phyloP scores from a whole-genome alignment of 2,113 vertebrate species.

The Melanocharis versteri region DNA sequence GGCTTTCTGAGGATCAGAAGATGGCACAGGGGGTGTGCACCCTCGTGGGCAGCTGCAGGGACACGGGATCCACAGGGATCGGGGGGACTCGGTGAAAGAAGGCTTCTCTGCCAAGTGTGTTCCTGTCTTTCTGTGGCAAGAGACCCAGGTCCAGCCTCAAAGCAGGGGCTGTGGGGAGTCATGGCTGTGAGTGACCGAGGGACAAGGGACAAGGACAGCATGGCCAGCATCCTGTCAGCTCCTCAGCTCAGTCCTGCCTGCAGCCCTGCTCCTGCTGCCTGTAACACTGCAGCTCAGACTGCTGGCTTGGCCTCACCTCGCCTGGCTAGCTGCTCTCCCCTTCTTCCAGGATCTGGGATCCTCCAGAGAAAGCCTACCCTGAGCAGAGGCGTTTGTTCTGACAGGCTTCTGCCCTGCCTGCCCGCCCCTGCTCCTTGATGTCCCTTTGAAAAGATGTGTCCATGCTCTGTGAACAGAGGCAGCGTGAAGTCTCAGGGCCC shows the following conservation, averaged over 20 bases:
- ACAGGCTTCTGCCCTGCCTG: background rate
- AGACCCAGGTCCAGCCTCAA: background rate
- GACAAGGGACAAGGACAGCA: background rate
- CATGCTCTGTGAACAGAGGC: fast-evolving
- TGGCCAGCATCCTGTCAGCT: background rate
- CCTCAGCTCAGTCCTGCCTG: background rate
- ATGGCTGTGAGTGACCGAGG: background rate
- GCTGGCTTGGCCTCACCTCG: background rate
- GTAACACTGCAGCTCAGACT: fast-evolving
- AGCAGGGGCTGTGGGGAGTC: background rate
- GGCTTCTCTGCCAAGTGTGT: background rate
- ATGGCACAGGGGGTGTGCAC: background rate
- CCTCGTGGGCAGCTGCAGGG: background rate
- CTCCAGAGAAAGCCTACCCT: background rate
- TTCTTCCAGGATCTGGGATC: background rate
- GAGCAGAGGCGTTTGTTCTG: background rate
- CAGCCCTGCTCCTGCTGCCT: background rate
- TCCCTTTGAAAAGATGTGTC: background rate
- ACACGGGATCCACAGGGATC: background rate
- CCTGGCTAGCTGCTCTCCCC: background rate
- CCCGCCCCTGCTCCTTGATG: background rate
- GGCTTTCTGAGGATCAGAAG: background rate
- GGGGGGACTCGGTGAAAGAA: background rate
- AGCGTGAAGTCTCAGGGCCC: background rate
- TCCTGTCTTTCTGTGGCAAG: background rate